Conservation (phyloP, 2,888 invertebrate species). For the Teleiodes luculella region DNA sequence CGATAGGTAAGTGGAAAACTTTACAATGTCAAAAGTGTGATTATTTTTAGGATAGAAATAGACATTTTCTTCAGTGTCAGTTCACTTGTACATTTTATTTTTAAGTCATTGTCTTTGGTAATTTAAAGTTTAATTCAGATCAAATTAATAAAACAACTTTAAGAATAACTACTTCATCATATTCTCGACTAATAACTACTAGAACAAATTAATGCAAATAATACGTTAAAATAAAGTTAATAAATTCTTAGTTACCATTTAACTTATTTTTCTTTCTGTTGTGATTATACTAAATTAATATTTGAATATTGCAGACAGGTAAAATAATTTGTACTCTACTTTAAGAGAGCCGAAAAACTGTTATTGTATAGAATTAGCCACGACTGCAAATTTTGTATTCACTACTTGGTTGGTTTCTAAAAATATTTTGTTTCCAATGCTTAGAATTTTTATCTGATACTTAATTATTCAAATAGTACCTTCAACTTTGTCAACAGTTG, state of each 20-base stretch:
- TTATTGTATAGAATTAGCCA: too few relatives aligned
- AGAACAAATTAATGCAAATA: neutral
- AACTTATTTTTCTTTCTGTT: constrained; percentile 6
- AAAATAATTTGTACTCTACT: too few relatives aligned
- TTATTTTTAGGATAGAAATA: constrained; percentile 67
- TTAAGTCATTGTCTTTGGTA: constrained; percentile 69
- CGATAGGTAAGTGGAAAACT: constrained; percentile 70
- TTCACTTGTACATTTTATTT: constrained; percentile 56
- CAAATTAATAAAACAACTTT: neutral
- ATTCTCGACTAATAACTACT: neutral
- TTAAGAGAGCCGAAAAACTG: too few relatives aligned
- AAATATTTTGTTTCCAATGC: too few relatives aligned
- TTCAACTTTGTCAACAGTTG: too few relatives aligned
- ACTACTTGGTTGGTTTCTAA: too few relatives aligned
- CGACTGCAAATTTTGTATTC: too few relatives aligned
- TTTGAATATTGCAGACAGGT: too few relatives aligned
- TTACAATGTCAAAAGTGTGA: constrained; percentile 79
- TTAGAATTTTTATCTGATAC: too few relatives aligned
- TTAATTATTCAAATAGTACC: too few relatives aligned
- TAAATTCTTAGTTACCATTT: constrained; percentile 33
- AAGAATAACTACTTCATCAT: neutral
- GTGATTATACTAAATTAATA: too few relatives aligned
- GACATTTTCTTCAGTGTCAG: constrained; percentile 57
- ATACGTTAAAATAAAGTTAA: neutral
- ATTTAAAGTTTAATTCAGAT: neutral